Conservation (phyloP, 2,113 vertebrate species). For the Xyrauchen texanus region DNA sequence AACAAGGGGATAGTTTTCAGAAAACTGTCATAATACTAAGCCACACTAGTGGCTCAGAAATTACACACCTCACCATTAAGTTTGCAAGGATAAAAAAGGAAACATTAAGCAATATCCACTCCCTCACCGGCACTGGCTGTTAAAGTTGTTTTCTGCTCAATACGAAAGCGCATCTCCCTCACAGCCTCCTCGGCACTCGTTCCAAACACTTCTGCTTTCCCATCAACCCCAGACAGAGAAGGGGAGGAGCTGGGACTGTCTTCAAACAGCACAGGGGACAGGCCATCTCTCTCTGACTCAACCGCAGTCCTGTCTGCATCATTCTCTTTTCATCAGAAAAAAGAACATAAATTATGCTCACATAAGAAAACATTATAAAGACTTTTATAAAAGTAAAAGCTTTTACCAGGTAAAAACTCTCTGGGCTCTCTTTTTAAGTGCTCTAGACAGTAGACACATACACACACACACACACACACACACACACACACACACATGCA, state of each 20-base stretch:
- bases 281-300: constrained; percentile 43
- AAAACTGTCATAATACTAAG: too few species aligned
- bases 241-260: constrained; percentile 71
- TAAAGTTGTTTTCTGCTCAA: constrained; percentile 89
- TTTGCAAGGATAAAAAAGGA: background rate
- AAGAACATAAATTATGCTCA: background rate
- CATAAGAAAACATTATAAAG: background rate
- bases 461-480: too few species aligned
- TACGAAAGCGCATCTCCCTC: constrained; percentile 94
- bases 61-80: too few species aligned
- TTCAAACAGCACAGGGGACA: constrained; percentile 90
- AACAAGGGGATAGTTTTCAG: too few species aligned
- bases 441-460: too few species aligned
- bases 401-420: background rate
- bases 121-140: constrained; percentile 94
- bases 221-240: constrained; percentile 52
- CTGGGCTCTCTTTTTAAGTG: too few species aligned
- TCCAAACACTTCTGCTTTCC: constrained; percentile 81
- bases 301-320: background rate
- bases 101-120: background rate
- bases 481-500: too few species aligned
- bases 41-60: too few species aligned
- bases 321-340: constrained; percentile 39
- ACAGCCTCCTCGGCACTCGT: constrained; percentile 88
- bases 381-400: background rate